Conservation (phyloP, 2,113 vertebrate species). For the Vombatus ursinus region DNA sequence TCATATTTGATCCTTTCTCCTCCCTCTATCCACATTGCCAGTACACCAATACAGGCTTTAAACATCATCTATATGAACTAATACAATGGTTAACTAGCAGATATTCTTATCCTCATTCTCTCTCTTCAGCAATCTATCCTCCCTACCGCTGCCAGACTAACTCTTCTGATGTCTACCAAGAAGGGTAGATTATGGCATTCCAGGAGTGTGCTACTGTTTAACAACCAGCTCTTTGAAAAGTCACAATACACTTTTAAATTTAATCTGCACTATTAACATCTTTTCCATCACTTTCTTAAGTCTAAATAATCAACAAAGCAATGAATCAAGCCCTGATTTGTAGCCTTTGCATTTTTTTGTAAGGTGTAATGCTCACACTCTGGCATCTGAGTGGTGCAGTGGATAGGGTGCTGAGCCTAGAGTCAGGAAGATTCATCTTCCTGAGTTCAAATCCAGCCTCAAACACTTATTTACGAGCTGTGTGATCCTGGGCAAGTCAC, state of each 20-base stretch:
- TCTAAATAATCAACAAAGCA: not conserved
- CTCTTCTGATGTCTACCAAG: not conserved
- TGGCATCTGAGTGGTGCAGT: not conserved
- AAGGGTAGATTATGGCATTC: not conserved
- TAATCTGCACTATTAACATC: not conserved
- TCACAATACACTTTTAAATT: not conserved
- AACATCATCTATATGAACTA: not conserved
- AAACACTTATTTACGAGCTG: not conserved
- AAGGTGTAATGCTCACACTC: not conserved
- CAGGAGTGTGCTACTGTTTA: not conserved
- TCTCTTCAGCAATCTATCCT: not conserved
- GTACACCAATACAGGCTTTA: not conserved
- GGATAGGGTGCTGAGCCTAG: not conserved
- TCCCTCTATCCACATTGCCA: not conserved
- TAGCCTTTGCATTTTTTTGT: not conserved
- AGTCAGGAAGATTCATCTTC: not conserved
- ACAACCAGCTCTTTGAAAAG: not conserved
- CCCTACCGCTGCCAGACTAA: not conserved
- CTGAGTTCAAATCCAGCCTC: not conserved
- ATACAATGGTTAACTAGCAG: not conserved
- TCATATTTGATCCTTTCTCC: not conserved
- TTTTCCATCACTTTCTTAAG: not conserved
- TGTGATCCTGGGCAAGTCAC: not conserved
- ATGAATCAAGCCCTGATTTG: not conserved
- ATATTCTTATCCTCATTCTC: not conserved